These are phyloP conservation scores for Porites lobata DNA, from an alignment of 92 coral and sea anemone genomes.

Conservation along the genomic window DNA sequence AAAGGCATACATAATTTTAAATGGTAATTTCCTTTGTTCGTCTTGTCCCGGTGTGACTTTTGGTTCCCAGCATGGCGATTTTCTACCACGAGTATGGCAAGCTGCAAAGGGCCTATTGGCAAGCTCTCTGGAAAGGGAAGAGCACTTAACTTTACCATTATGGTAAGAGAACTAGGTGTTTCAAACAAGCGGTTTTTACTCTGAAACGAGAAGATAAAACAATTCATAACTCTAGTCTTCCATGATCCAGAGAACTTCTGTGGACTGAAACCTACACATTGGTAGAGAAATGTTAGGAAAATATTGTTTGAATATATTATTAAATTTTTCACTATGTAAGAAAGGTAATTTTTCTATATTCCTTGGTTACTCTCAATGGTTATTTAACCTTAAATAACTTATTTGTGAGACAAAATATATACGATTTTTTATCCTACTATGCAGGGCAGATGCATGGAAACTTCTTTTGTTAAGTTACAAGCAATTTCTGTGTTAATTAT, in stretches of 20 bases:
- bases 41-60: no score
- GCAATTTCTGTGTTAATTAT: neutral
- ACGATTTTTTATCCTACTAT: neutral
- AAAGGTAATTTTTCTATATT: neutral
- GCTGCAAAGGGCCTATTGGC: no score
- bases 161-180: neutral
- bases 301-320: slow-evolving; percentile 38
- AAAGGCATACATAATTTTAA: no score
- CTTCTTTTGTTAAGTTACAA: neutral
- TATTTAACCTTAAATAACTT: slow-evolving; percentile 22
- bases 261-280: neutral
- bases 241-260: neutral
- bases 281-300: slow-evolving; percentile 20
- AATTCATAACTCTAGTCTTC: neutral
- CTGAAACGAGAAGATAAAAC: neutral
- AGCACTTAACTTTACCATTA: no score
- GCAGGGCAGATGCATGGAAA: neutral
- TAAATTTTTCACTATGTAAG: slow-evolving; percentile 6
- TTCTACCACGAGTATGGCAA: no score
- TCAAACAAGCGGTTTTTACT: neutral
- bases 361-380: neutral
- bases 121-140: neutral
- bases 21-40: no score
- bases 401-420: neutral
- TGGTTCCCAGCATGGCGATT: no score